Evolutionary conservation across 53 echinoderm and acorn worm species (phyloP).

Genomic region (Hippasteria phrygiana): DNA sequence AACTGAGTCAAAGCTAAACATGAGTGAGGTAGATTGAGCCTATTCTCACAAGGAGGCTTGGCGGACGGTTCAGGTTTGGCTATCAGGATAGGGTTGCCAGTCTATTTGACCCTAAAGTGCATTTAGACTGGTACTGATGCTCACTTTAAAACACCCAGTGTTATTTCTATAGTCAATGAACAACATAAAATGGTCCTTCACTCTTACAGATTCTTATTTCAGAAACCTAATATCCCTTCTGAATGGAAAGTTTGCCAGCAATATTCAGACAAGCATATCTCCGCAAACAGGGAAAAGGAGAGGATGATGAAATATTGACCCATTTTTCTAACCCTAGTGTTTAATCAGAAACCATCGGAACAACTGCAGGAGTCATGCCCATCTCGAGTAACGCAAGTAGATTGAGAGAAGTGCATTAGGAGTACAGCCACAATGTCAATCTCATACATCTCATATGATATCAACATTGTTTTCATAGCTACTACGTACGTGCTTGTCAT

Average conservation of each 20-base stretch:
- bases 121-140: background rate
- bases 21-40: too few species aligned
- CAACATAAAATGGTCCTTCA: background rate
- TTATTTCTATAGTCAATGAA: background rate
- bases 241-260: background rate
- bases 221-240: background rate
- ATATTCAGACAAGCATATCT: conserved; percentile 10
- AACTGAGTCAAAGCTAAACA: too few species aligned
- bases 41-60: too few species aligned
- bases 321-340: conserved; percentile 50
- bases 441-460: background rate
- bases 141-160: background rate
- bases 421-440: background rate
- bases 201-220: background rate
- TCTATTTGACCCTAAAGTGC: too few species aligned
- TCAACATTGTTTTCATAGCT: conserved; percentile 24
- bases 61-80: too few species aligned
- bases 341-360: conserved; percentile 21
- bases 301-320: conserved; percentile 28
- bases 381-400: conserved; percentile 5
- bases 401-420: background rate
- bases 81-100: too few species aligned
- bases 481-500: background rate
- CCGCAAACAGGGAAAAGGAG: conserved; percentile 23
- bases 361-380: background rate